phyloP scores from a whole-genome alignment of 1,140 invertebrate species.

The Agrilus planipennis region DNA sequence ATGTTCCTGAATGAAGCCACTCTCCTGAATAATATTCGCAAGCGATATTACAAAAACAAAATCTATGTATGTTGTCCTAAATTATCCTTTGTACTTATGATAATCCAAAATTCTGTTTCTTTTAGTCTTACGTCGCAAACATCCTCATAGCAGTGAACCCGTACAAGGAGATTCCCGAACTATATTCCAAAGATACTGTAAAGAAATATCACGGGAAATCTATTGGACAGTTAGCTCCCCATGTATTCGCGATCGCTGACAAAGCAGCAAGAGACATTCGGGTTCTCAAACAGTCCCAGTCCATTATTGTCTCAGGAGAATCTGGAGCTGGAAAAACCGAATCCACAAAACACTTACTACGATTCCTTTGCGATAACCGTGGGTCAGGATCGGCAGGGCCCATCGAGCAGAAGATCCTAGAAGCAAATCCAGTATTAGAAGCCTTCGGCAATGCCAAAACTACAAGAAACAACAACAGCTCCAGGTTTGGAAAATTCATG shows the following conservation, averaged over 20 bases:
- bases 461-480: constrained; percentile 89
- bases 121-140: constrained; percentile 95
- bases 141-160: constrained; percentile 97
- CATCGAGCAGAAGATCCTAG: constrained; percentile 91
- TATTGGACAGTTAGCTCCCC: constrained; percentile 84
- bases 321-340: constrained; percentile 96
- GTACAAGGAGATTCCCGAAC: constrained; percentile 81
- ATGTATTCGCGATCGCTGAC: constrained; percentile 94
- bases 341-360: constrained; percentile 93
- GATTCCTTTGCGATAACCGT: constrained; percentile 86
- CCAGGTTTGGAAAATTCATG: constrained; percentile 94
- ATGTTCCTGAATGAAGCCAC: constrained; percentile 98
- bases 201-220: constrained; percentile 89
- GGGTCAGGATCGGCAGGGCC: constrained; percentile 64
- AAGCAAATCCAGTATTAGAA: constrained; percentile 93
- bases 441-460: constrained; percentile 98
- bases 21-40: constrained; percentile 83
- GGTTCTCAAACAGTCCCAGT: constrained; percentile 85
- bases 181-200: constrained; percentile 81
- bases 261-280: constrained; percentile 95
- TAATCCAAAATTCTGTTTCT: constrained; percentile 19
- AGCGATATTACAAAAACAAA: constrained; percentile 85
- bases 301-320: constrained; percentile 94
- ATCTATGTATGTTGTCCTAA: constrained; percentile 81
- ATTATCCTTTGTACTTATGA: background rate